Evolutionary conservation across 2,113 vertebrate species (phyloP).

Genomic region (Nibea albiflora): DNA sequence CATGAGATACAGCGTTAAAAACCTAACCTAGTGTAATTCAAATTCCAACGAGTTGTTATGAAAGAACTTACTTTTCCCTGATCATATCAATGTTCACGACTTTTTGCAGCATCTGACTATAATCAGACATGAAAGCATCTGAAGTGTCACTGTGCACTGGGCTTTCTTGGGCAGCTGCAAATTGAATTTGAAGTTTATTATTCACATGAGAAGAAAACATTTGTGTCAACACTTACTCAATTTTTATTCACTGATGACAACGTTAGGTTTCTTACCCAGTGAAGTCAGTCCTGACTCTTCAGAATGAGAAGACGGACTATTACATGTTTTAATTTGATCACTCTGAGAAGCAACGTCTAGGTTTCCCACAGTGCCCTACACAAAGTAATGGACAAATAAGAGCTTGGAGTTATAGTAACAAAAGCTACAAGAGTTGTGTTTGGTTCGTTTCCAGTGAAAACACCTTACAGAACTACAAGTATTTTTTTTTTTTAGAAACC

Average conservation of each 20-base stretch:
- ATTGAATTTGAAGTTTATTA: not conserved
- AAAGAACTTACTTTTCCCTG: conserved; percentile 44
- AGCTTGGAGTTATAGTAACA: not conserved
- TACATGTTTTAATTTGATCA: not conserved
- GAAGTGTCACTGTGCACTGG: not conserved
- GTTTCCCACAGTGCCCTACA: conserved; percentile 15
- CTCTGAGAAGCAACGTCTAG: not conserved
- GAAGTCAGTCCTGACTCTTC: not conserved
- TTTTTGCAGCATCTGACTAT: not conserved
- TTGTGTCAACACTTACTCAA: not conserved
- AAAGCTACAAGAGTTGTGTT: not conserved
- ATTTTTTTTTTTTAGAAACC: not conserved
- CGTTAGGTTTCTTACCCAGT: not conserved
- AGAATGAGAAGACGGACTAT: not conserved
- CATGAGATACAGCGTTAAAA: not conserved
- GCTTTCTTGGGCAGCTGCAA: conserved; percentile 13
- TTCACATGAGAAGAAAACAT: not conserved
- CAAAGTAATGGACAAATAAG: not conserved
- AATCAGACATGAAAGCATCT: not conserved
- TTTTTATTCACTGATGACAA: not conserved
- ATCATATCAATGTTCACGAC: conserved; percentile 14
- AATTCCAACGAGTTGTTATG: not conserved
- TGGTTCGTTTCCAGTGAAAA: not conserved
- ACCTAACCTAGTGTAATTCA: not conserved
- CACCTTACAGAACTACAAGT: not conserved